Conservation (phyloP, 2,888 invertebrate species). For the Melanophora roralis region DNA sequence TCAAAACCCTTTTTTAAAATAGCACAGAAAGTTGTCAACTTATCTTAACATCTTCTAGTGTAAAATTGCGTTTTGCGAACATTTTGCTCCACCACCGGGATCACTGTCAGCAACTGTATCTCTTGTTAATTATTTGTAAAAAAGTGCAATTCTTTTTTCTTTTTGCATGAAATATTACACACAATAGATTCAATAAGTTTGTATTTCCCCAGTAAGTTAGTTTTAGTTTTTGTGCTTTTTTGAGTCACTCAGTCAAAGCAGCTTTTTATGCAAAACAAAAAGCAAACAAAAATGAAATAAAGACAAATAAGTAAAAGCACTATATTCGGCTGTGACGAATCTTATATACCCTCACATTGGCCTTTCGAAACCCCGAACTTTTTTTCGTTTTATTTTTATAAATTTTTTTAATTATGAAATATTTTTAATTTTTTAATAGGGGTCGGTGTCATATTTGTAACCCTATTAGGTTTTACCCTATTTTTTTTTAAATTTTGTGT, state of each 20-base stretch:
- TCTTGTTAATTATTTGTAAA: constrained; percentile 24
- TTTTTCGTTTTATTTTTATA: too few species aligned
- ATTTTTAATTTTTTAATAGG: too few species aligned
- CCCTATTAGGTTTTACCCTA: too few species aligned
- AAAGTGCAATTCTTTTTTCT: constrained; percentile 4
- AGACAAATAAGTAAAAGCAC: too few species aligned
- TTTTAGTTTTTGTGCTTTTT: constrained; percentile 17
- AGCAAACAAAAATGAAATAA: background rate
- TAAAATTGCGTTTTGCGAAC: constrained; percentile 3
- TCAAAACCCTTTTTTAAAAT: background rate
- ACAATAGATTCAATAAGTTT: constrained; percentile 34
- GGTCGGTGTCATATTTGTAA: too few species aligned
- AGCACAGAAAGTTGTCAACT: constrained; percentile 10
- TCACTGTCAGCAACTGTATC: background rate
- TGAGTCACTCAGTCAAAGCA: constrained; percentile 10
- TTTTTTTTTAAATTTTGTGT: too few species aligned
- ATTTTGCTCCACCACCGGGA: background rate
- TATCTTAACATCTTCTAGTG: constrained; percentile 5
- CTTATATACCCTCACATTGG: too few species aligned
- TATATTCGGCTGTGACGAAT: too few species aligned
- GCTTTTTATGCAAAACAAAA: background rate
- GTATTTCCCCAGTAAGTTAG: constrained; percentile 3
- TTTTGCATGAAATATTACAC: constrained; percentile 40
- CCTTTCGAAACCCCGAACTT: too few species aligned
- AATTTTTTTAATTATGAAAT: too few species aligned